phyloP scores from a whole-genome alignment of 2,888 invertebrate species.

The Clepsis dumicolana region DNA sequence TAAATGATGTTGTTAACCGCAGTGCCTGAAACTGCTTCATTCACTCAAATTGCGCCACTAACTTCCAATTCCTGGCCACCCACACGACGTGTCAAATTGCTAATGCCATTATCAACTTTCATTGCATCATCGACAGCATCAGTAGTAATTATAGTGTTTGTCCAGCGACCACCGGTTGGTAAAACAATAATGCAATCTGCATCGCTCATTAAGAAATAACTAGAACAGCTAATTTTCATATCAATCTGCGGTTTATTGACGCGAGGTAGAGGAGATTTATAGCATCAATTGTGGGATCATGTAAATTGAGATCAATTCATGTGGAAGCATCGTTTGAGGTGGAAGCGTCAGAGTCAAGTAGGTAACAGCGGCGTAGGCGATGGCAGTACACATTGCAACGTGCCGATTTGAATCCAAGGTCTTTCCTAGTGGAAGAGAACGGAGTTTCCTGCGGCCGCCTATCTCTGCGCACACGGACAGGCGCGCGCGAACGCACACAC shows the following conservation, averaged over 20 bases:
- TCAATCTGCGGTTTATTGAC: constrained; percentile 43
- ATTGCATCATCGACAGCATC: constrained; percentile 75
- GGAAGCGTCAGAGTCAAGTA: constrained; percentile 70
- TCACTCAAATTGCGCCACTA: constrained; percentile 63
- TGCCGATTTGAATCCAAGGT: constrained; percentile 86
- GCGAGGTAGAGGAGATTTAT: constrained; percentile 45
- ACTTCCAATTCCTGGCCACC: constrained; percentile 61
- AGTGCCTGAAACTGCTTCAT: constrained; percentile 67
- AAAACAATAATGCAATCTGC: constrained; percentile 75
- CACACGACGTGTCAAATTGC: constrained; percentile 82
- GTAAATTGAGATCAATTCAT: constrained; percentile 53
- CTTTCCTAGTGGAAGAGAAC: constrained; percentile 87
- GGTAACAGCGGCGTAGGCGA: constrained; percentile 83
- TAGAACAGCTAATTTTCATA: constrained; percentile 56
- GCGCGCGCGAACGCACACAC: constrained; percentile 80
- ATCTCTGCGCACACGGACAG: constrained; percentile 82
- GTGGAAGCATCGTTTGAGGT: constrained; percentile 74
- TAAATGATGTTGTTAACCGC: constrained; percentile 58
- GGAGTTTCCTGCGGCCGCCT: constrained; percentile 86
- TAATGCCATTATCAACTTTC: constrained; percentile 82
- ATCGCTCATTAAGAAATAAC: constrained; percentile 70
- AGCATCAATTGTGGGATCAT: constrained; percentile 45
- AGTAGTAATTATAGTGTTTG: constrained; percentile 71
- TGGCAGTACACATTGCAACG: constrained; percentile 85
- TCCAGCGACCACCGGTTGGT: constrained; percentile 67